Percentiles rank a stretch among this genome's conserved stretches.
These are phyloP conservation scores for Parauchenoglanis ngamensis DNA, from an alignment of 2,797 vertebrate species.

Conservation along the genomic window DNA sequence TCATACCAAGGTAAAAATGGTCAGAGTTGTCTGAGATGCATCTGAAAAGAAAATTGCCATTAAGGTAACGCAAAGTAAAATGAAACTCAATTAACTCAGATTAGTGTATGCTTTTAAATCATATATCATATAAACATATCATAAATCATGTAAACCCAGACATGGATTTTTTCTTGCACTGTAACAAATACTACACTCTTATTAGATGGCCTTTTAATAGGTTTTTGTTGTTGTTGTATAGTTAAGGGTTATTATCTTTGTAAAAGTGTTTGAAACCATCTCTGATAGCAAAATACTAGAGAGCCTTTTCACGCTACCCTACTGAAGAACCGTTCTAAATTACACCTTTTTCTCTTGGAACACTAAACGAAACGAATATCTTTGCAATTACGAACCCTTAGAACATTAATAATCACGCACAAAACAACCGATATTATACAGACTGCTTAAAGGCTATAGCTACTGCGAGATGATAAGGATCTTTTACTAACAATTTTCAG, in stretches of 20 bases:
- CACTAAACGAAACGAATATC: neutral
- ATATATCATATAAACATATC: neutral
- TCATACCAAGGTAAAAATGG: neutral
- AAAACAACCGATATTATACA: neutral
- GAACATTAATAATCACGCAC: neutral
- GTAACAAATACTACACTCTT: neutral
- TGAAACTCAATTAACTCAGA: neutral
- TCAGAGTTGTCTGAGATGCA: neutral
- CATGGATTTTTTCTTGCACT: neutral
- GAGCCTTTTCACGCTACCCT: neutral
- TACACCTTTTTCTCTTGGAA: neutral
- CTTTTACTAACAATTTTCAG: neutral
- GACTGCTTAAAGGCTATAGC: too few species aligned
- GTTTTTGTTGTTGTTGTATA: too few species aligned
- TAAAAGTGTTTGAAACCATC: neutral
- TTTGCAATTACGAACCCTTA: neutral
- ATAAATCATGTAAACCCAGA: neutral
- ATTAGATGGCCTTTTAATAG: neutral
- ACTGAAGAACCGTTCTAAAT: neutral
- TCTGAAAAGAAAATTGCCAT: neutral
- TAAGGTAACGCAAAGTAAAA: neutral
- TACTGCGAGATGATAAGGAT: neutral
- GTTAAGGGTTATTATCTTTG: neutral
- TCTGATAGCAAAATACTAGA: neutral
- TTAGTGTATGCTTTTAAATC: neutral